phyloP scores from a whole-genome alignment of 2,113 vertebrate species.

The Callipepla californica region DNA sequence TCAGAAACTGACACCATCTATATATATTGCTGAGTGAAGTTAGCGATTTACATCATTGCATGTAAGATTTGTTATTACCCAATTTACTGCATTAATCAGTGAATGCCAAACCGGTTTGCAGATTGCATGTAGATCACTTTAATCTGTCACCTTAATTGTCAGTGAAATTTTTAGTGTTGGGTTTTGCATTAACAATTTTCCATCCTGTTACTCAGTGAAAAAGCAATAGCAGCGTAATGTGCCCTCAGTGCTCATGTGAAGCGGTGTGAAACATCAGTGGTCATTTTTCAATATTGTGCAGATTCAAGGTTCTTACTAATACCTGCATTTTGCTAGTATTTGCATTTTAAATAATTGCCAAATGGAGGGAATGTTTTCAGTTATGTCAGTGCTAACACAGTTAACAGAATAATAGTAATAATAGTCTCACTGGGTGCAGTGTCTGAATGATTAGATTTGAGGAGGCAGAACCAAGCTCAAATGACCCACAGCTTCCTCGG shows the following conservation, averaged over 20 bases:
- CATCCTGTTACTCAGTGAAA: background rate
- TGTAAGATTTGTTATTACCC: conserved; percentile 49
- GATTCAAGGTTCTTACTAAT: background rate
- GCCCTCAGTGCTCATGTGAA: background rate
- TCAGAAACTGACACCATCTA: conserved; percentile 44
- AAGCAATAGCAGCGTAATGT: background rate
- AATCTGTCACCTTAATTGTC: conserved; percentile 70
- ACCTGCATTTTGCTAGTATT: background rate
- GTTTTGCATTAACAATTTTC: conserved; percentile 56
- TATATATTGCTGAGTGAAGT: conserved; percentile 31
- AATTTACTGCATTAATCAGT: conserved; percentile 73
- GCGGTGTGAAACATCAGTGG: background rate
- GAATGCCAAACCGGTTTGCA: conserved; percentile 58
- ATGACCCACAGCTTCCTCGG: background rate
- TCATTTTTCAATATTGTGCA: background rate
- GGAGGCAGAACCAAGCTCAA: background rate
- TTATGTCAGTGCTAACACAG: background rate
- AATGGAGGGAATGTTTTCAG: background rate
- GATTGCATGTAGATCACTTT: conserved; percentile 66
- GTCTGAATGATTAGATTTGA: background rate
- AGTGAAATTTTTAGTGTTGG: conserved; percentile 59
- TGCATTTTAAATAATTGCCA: background rate
- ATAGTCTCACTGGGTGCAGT: background rate
- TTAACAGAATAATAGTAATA: background rate
- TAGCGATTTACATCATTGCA: conserved; percentile 50